Evolutionary conservation across 30 jellyfish, hydroid and myxozoan species (phyloP).

Genomic region (Aurelia sp.): DNA sequence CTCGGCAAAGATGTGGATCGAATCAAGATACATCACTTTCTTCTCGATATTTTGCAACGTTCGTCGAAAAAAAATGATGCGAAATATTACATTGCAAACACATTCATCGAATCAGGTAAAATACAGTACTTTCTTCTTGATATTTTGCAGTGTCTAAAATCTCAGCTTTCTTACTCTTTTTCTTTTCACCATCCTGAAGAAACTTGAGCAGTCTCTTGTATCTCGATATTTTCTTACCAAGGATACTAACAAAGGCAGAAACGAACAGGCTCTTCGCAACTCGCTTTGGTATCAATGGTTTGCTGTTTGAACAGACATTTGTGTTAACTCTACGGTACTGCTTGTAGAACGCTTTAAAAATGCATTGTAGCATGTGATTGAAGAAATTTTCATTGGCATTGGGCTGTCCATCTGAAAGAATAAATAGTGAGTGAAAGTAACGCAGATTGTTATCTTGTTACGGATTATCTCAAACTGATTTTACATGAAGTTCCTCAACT

Average conservation of each 20-base stretch:
- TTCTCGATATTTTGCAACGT: too few species aligned
- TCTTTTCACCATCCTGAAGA: background rate
- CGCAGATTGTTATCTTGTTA: too few species aligned
- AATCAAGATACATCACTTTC: too few species aligned
- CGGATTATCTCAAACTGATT: too few species aligned
- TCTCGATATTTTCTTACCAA: conserved; percentile 12
- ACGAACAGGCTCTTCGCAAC: conserved; percentile 7
- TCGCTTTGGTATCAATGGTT: conserved; percentile 8
- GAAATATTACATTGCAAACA: too few species aligned
- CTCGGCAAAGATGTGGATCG: too few species aligned
- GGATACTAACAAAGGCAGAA: conserved; percentile 40
- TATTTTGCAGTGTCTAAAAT: background rate
- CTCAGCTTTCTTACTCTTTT: background rate
- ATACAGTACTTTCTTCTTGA: background rate
- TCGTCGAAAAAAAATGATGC: too few species aligned
- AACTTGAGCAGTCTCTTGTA: conserved; percentile 20
- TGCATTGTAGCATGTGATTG: conserved; percentile 31
- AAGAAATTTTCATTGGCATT: conserved; percentile 34
- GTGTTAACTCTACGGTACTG: conserved; percentile 47
- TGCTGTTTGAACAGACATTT: conserved; percentile 11
- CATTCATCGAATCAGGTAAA: background rate
- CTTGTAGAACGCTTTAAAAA: conserved; percentile 46
- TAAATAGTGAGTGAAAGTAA: background rate
- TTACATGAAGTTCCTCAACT: too few species aligned
- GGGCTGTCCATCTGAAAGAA: conserved; percentile 53